These are phyloP conservation scores for Melanotaenia pygmaea DNA, from an alignment of 2,797 vertebrate genomes.

Conservation along the genomic window DNA sequence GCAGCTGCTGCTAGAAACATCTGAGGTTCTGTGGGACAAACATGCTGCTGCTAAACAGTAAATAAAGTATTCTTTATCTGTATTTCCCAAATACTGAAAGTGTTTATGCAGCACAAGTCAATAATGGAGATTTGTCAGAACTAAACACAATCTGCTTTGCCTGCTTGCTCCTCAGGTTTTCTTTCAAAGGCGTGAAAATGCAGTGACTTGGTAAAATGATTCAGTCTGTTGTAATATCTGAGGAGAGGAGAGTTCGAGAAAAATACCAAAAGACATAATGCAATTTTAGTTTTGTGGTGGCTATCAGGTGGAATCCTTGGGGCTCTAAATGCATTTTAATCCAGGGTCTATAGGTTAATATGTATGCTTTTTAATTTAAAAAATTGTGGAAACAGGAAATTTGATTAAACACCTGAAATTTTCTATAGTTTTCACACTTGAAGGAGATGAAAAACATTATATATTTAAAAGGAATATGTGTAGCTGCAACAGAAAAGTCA, in stretches of 20 bases:
- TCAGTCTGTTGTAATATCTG: neutral
- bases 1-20: slow-evolving; percentile 64
- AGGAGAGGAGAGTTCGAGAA: neutral
- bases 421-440: too few species aligned
- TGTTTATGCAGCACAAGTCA: neutral
- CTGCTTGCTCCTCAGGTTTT: neutral
- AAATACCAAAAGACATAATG: neutral
- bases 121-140: neutral
- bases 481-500: neutral
- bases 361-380: too few species aligned
- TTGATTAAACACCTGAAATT: too few species aligned
- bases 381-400: too few species aligned
- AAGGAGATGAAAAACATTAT: too few species aligned
- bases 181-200: neutral
- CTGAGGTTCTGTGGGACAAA: slow-evolving; percentile 36
- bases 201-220: neutral
- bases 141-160: neutral
- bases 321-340: too few species aligned
- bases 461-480: too few species aligned
- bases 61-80: slow-evolving; percentile 1
- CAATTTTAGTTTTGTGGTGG: neutral
- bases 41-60: slow-evolving; percentile 24
- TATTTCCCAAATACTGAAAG: slow-evolving; percentile 3
- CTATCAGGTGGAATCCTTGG: too few species aligned
- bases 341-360: too few species aligned